phyloP scores from a whole-genome alignment of 1,140 invertebrate species.

The Melanaphis sacchari region DNA sequence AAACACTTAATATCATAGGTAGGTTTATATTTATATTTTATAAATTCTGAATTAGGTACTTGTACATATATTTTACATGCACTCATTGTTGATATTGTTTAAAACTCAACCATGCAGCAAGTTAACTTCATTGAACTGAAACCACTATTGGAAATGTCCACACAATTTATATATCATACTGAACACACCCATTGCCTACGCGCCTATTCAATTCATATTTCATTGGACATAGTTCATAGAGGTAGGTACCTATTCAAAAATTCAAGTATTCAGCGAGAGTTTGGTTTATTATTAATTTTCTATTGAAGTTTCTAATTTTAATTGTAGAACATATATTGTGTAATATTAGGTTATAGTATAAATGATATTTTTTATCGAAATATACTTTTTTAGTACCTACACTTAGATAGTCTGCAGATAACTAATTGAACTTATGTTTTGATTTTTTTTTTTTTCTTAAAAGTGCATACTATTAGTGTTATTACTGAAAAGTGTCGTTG shows the following conservation, averaged over 20 bases:
- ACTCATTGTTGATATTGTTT: background rate
- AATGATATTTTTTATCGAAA: background rate
- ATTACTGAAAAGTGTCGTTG: too few relatives aligned
- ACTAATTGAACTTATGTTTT: background rate
- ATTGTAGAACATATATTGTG: too few relatives aligned
- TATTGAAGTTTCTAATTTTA: background rate
- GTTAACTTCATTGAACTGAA: conserved; percentile 32
- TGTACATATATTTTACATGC: background rate
- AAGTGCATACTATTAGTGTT: too few relatives aligned
- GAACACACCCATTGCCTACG: background rate
- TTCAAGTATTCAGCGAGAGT: background rate
- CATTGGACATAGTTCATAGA: too few relatives aligned
- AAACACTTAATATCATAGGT: too few relatives aligned
- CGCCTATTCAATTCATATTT: background rate
- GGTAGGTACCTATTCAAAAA: background rate
- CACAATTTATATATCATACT: background rate
- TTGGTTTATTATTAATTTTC: background rate
- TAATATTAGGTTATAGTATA: background rate
- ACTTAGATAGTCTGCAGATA: background rate
- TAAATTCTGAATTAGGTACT: too few relatives aligned
- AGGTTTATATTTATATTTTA: too few relatives aligned
- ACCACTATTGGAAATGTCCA: background rate
- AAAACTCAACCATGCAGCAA: conserved; percentile 22
- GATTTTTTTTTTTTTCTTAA: too few relatives aligned
- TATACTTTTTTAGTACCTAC: background rate